Base-by-base conservation (phyloP, 2,113 vertebrate species). In the Puffinus mauretanicus region DNA sequence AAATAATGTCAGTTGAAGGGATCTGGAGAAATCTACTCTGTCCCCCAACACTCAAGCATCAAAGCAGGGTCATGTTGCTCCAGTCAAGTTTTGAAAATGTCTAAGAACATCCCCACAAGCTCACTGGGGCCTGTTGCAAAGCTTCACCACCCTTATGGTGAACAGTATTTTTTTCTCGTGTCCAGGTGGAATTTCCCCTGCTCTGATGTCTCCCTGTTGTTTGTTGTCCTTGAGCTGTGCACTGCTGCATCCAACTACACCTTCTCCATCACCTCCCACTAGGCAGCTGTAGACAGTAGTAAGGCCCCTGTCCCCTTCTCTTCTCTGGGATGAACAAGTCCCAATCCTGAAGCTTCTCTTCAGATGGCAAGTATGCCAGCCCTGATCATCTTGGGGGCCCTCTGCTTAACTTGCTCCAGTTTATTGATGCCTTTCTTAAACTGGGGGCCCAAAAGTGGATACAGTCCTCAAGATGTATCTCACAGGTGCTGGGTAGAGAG, bases 231-330 rank as follows among this genome's bases (percentile, higher is more conserved):
- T 24, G 9, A 0, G 0, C 30, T 25, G 7, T 38, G n/a, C 54
- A 25, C 8, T 9, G 6, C 17, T 34, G 25, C 0, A 1, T 36
- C 26, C n/a, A 49, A 19, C n/a, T 20, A 8, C 3, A 0, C 7
- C 36, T 75, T 51, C 70, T 89, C n/a, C 11, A 25, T 27, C 52
- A 38, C n/a, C 62, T 58, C 55, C 47, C 36, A 14, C 29, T 17
- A 58, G 61, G 19, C 54, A 55, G 24, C 47, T 76, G 25, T 6
- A 17, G 46, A 38, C 3, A 46, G 24, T 5, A 61, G 29, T 20
- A 49, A 54, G 7, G 10, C 20, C 54, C 8, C 27, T 16, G 9
- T 40, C 14, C 27, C 14, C 4, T 64, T 42, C 36, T 57, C 29
- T 66, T 57, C 29, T 75, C 16, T 1, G 2, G 16, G 46, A 36